phyloP scores from a whole-genome alignment of 2,888 invertebrate species.

The Chloroclystis v-ata region DNA sequence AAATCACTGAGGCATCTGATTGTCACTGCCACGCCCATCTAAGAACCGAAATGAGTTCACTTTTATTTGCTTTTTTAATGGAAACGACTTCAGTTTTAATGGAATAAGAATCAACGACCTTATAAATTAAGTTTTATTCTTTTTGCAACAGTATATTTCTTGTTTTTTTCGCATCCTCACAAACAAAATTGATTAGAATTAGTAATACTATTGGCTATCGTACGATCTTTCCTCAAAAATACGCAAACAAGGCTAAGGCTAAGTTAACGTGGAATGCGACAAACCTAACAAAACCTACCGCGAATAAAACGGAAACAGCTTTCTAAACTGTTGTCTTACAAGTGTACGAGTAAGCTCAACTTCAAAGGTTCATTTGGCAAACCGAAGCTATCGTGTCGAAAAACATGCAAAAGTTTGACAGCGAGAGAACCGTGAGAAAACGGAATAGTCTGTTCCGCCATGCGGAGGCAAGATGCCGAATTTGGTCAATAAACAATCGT shows the following conservation, averaged over 20 bases:
- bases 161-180: no score
- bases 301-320: background rate
- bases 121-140: background rate
- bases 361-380: background rate
- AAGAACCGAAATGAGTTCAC: slow-evolving; percentile 19
- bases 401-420: slow-evolving; percentile 8
- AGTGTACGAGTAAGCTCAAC: no score
- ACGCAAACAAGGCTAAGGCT: background rate
- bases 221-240: background rate
- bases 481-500: slow-evolving; percentile 44
- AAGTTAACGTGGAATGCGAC: background rate
- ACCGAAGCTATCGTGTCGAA: slow-evolving; percentile 4
- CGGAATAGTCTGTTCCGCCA: slow-evolving; percentile 19
- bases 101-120: slow-evolving; percentile 3
- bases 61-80: slow-evolving; percentile 17
- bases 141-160: no score
- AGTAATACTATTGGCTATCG: no score
- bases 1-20: slow-evolving; percentile 20
- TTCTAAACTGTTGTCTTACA: background rate
- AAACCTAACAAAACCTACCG: background rate
- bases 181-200: no score
- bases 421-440: slow-evolving; percentile 27
- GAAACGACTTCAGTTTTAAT: slow-evolving; percentile 3
- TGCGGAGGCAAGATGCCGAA: slow-evolving; percentile 29
- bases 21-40: slow-evolving; percentile 25